A percentile compares a stretch with the other conserved stretches of the same genome.
These are phyloP conservation scores for Drosophila pectinifera DNA, from an alignment of 1,140 invertebrate genomes.

Conservation along the genomic window DNA sequence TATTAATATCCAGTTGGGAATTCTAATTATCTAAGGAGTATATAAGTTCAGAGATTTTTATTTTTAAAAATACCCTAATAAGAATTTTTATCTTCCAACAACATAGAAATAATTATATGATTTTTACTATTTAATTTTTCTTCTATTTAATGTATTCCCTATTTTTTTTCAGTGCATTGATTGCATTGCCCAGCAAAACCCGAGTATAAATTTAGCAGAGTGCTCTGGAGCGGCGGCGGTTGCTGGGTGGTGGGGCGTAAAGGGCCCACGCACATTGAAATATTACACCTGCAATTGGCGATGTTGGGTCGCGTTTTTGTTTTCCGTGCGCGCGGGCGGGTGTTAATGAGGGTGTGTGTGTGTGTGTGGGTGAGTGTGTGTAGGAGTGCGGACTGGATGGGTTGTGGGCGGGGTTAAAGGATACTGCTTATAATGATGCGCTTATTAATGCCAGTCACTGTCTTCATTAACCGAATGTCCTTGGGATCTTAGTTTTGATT, in stretches of 20 bases:
- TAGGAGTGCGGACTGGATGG: slow-evolving; percentile 3
- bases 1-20: neutral
- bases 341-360: slow-evolving; percentile 53
- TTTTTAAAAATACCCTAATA: no score
- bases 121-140: neutral
- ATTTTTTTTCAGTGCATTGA: slow-evolving; percentile 43
- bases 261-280: slow-evolving; percentile 63
- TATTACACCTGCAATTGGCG: slow-evolving; percentile 81
- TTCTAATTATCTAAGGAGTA: neutral
- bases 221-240: neutral
- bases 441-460: slow-evolving; percentile 66
- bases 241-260: neutral
- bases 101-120: neutral
- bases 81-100: no score
- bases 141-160: neutral
- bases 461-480: slow-evolving; percentile 63
- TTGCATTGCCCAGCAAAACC: slow-evolving; percentile 67
- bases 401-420: slow-evolving; percentile 23
- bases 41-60: no score
- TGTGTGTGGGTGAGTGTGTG: slow-evolving; percentile 30
- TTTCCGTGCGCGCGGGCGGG: slow-evolving; percentile 21
- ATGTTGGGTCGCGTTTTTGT: slow-evolving; percentile 48
- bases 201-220: slow-evolving; percentile 68
- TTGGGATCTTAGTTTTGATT: slow-evolving; percentile 17
- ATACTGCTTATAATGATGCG: slow-evolving; percentile 57